Conservation (phyloP, 2,888 invertebrate genomes). For the Acronicta alni region DNA sequence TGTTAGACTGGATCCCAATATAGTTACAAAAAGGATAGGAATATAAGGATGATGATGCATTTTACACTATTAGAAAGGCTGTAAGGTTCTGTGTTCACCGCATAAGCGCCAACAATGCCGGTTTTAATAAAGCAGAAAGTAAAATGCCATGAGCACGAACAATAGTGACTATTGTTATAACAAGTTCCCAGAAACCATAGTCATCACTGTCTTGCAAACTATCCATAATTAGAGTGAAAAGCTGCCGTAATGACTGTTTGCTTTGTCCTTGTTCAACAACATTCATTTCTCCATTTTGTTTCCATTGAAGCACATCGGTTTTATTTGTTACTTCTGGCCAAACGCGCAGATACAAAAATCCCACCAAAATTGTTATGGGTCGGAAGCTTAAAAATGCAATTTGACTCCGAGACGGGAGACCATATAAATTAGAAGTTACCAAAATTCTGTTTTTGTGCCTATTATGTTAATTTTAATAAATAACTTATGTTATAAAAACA, state of each 20-base stretch:
- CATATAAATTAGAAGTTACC: too few relatives aligned
- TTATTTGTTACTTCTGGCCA: conserved; percentile 1
- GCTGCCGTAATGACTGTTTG: conserved; percentile 19
- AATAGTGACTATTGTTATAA: conserved; percentile 40
- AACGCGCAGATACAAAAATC: not conserved
- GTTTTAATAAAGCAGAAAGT: conserved; percentile 26
- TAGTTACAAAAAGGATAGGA: too few relatives aligned
- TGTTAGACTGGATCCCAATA: too few relatives aligned
- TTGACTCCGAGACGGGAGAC: too few relatives aligned
- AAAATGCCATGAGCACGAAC: conserved; percentile 34
- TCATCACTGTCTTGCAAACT: conserved; percentile 42
- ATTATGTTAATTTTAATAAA: too few relatives aligned
- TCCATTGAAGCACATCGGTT: conserved; percentile 4
- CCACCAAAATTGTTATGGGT: too few relatives aligned
- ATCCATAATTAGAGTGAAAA: conserved; percentile 49
- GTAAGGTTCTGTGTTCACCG: conserved; percentile 17
- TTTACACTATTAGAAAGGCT: conserved; percentile 9
- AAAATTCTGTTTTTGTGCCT: too few relatives aligned
- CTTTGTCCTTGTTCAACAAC: conserved; percentile 31
- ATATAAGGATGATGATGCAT: too few relatives aligned
- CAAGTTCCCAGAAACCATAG: conserved; percentile 34
- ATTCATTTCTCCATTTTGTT: conserved; percentile 15
- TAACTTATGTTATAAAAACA: too few relatives aligned
- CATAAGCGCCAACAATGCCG: conserved; percentile 16
- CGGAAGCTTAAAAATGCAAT: too few relatives aligned